Base-by-base conservation (phyloP, 2,888 invertebrate species). In the Volucella zonaria region DNA sequence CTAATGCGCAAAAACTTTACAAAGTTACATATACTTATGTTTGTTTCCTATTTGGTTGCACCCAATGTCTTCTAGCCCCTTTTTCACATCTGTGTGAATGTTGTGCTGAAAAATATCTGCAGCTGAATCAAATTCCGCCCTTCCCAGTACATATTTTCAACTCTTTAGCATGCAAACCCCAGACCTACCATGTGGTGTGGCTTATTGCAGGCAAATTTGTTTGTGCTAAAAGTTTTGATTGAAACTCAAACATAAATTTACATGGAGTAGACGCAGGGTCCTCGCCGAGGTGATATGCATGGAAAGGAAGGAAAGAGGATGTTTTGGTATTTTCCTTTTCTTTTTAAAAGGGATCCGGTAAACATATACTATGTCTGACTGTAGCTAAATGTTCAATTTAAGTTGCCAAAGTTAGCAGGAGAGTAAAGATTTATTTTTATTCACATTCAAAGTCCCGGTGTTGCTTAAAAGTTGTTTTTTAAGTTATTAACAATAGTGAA, bases 161-260 rank as follows among this genome's bases (percentile, higher is more conserved):
- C 43, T 15, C 62, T 23, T 73, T 47, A 15, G 47, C 8, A 67
- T 49, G 49, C 31, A 49, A 56, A 14, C 68, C 0, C 4, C 31
- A 31, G 31, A 31, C 6, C 31, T 6, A 31, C 52, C 54, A 56
- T 62, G 67, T 62, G 67, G 62, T 54, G 3, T 74, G 59, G 54
- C 67, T 75, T 62, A 54, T 62, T 75, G 75, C 75, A 83, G 68
- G 52, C 14, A 66, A 83, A 75, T 83, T 79, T 80, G 75, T 83
- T 82, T 77, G 77, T 77, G 75, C 70, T 80, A 70, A 83, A 83
- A 83, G 83, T 83, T 83, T 83, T 83, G 83, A 83, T 83, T 83
- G 83, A 83, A 83, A 83, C 79, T 83, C 83, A 83, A 83, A 83
- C 75, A 80, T 61, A 75, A 75, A 70, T 80, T 71, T 78, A 74